Conservation (phyloP, 2,888 invertebrate species). For the Ornithoptera alexandrae region DNA sequence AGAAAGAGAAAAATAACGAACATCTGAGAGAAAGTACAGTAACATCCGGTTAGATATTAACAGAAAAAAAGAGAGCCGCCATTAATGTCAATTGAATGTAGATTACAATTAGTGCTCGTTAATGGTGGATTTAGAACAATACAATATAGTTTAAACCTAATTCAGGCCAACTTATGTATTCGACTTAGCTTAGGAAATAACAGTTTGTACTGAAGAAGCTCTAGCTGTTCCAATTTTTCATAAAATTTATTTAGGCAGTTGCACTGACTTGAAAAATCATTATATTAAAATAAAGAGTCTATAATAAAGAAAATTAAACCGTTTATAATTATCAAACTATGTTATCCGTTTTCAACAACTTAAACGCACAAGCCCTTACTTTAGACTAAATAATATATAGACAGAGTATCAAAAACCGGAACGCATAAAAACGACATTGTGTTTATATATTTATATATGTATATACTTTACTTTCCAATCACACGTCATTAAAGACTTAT, state of each 20-base stretch:
- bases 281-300: constrained; percentile 27
- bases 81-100: too few species aligned
- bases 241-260: constrained; percentile 26
- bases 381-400: constrained; percentile 32
- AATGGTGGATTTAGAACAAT: constrained; percentile 3
- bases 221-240: constrained; percentile 26
- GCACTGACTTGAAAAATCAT: constrained; percentile 11
- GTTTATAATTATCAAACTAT: constrained; percentile 31
- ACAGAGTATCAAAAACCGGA: not conserved
- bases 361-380: constrained; percentile 54
- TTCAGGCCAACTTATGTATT: constrained; percentile 23
- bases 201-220: constrained; percentile 31
- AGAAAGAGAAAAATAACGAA: constrained; percentile 13
- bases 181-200: constrained; percentile 30
- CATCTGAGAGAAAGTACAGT: constrained; percentile 16
- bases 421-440: not conserved
- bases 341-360: constrained; percentile 36
- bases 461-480: too few species aligned
- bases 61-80: constrained; percentile 20
- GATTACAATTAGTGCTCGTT: constrained; percentile 2
- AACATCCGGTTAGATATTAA: not conserved
- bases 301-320: constrained; percentile 42
- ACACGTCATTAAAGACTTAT: too few species aligned
- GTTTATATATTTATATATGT: too few species aligned
- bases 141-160: constrained; percentile 18